phyloP scores from a whole-genome alignment of 2,797 vertebrate species.

The Fratercula arctica region DNA sequence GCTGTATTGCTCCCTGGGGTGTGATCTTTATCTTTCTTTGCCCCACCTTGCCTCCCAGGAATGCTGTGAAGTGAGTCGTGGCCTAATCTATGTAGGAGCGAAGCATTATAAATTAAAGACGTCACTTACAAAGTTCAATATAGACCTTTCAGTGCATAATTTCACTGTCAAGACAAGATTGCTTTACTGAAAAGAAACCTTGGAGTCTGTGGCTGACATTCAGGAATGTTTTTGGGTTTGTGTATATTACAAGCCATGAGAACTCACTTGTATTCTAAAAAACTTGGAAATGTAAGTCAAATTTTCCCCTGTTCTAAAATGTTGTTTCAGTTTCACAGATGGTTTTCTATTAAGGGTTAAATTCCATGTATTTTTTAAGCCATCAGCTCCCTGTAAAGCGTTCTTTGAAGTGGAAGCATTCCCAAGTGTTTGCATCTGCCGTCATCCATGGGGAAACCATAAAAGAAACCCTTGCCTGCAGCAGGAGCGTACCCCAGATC shows the following conservation, averaged over 20 bases:
- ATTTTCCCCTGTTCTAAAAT: not conserved
- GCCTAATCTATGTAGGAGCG: not conserved
- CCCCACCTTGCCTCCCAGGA: not conserved
- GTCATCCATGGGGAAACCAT: not conserved
- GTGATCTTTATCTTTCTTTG: not conserved
- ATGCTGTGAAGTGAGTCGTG: not conserved
- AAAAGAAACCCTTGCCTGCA: not conserved
- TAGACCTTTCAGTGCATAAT: not conserved
- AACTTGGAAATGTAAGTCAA: not conserved
- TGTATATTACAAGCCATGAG: not conserved
- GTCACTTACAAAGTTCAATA: not conserved
- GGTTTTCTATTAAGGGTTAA: not conserved
- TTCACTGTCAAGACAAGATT: not conserved
- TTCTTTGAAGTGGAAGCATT: not conserved
- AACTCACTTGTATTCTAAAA: not conserved
- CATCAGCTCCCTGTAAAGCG: not conserved
- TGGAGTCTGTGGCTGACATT: rapidly evolving
- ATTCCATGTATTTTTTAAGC: not conserved
- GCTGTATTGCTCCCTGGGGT: not conserved
- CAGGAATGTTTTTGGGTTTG: not conserved
- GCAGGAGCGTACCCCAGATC: not conserved
- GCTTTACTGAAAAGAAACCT: not conserved
- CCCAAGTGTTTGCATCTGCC: not conserved
- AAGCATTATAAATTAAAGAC: not conserved
- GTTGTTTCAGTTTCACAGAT: not conserved